These are phyloP conservation scores for Erinaceus europaeus DNA, from an alignment of 2,113 vertebrate species.

Conservation along the genomic window DNA sequence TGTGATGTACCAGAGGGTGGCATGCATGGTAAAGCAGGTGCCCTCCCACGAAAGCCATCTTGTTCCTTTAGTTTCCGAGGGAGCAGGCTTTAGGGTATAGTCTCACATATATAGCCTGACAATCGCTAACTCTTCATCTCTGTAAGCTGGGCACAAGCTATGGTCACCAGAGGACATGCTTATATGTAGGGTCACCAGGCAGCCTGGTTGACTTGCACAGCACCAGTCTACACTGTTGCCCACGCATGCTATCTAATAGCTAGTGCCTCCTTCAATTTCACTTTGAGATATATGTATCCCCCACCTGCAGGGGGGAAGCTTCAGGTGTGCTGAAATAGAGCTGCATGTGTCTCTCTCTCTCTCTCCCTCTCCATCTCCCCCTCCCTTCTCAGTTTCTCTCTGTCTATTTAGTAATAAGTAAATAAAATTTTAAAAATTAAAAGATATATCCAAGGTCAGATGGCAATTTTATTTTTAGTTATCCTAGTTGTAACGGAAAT, in stretches of 20 bases:
- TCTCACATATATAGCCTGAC: not conserved
- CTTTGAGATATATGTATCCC: no score
- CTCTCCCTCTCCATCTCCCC: no score
- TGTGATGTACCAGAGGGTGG: no score
- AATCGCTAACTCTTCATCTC: not conserved
- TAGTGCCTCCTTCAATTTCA: not conserved
- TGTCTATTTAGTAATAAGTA: no score
- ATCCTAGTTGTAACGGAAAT: not conserved
- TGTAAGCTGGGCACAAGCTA: not conserved
- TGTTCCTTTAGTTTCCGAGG: not conserved
- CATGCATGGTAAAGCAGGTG: no score
- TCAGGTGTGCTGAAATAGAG: no score
- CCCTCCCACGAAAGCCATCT: no score
- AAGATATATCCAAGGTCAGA: not conserved
- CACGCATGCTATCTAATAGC: not conserved
- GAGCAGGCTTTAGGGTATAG: not conserved
- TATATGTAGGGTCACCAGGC: not conserved
- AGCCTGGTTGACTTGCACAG: not conserved
- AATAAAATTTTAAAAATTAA: no score
- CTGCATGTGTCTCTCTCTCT: no score
- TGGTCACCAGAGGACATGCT: not conserved
- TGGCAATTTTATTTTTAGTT: not conserved
- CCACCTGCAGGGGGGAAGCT: no score
- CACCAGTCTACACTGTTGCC: not conserved
- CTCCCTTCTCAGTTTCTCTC: no score